Evolutionary conservation across 2,888 invertebrate genomes (phyloP), one percentile per base, ranked within the genome.

Genomic region (Clusia tigrina): DNA sequence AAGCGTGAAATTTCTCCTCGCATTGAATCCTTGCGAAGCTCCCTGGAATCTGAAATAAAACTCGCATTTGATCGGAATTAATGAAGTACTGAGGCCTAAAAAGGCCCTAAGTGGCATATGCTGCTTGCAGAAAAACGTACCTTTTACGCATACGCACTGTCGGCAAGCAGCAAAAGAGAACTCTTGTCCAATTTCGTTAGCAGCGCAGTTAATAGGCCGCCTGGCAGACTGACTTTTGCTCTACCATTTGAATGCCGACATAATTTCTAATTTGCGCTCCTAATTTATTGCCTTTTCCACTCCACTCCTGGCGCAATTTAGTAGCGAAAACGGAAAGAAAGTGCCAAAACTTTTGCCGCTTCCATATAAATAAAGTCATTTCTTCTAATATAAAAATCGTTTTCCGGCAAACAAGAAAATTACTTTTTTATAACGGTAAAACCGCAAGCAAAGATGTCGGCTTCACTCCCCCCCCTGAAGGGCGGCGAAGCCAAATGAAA

Each of bases 321-420:
- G 26, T 25, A 2, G n/a, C 18, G 22, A 12, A 37, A 52, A 32
- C 69, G 69, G 67, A 63, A 74, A 65, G 69, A 71, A 63, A 72
- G 76, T 66, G 73, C 72, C 76, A 76, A 76, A 72, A 58, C 72
- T 73, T 69, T 77, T 68, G 68, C 73, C 71, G 69, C 74, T 73
- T 69, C 58, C 65, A 71, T 76, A 79, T 77, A 81, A 81, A 81
- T 81, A 80, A 78, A 81, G 81, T 74, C 81, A 81, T 82, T 82
- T 79, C 81, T 82, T 82, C 78, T 81, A 81, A 81, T 81, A 78
- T 78, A 82, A 81, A 82, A 79, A 78, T 78, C 76, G 77, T 70
- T 69, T 71, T 71, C 52, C 69, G 70, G 69, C 69, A 73, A 78
- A 78, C 74, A 77, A 77, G 74, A 80, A 79, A 79, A 80, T 79